Conservation (phyloP, 1,140 invertebrate genomes). For the Campoletis sonorensis region DNA sequence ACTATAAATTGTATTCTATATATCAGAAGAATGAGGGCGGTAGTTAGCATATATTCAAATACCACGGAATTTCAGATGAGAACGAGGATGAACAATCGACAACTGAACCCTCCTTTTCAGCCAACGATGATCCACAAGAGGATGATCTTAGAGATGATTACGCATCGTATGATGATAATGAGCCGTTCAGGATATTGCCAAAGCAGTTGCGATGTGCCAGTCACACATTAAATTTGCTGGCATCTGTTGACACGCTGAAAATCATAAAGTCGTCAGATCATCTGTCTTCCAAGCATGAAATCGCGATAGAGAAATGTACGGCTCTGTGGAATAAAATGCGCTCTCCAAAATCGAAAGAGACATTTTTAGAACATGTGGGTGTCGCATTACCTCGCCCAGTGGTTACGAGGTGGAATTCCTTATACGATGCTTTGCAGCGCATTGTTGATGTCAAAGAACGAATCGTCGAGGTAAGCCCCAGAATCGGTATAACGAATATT, state of each 20-base stretch:
- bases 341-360: slow-evolving; percentile 40
- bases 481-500: slow-evolving; percentile 21
- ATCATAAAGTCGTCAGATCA: slow-evolving; percentile 8
- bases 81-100: neutral
- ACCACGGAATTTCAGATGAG: neutral
- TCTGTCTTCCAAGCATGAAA: slow-evolving; percentile 22
- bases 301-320: slow-evolving; percentile 21
- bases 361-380: slow-evolving; percentile 18
- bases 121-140: too few relatives aligned
- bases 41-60: neutral
- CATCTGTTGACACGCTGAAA: slow-evolving; percentile 31
- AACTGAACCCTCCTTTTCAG: too few relatives aligned
- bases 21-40: neutral
- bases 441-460: slow-evolving; percentile 40
- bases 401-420: slow-evolving; percentile 47
- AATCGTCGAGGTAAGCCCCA: slow-evolving; percentile 21
- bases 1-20: neutral
- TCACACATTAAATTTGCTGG: slow-evolving; percentile 47
- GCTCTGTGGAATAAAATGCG: slow-evolving; percentile 35
- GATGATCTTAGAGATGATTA: too few relatives aligned
- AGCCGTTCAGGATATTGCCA: slow-evolving; percentile 15
- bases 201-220: slow-evolving; percentile 47
- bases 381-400: slow-evolving; percentile 33
- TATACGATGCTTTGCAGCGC: slow-evolving; percentile 39
- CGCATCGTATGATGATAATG: neutral